These are phyloP conservation scores for Xestia sexstrigata DNA, from an alignment of 2,888 invertebrate species.

Conservation along the genomic window DNA sequence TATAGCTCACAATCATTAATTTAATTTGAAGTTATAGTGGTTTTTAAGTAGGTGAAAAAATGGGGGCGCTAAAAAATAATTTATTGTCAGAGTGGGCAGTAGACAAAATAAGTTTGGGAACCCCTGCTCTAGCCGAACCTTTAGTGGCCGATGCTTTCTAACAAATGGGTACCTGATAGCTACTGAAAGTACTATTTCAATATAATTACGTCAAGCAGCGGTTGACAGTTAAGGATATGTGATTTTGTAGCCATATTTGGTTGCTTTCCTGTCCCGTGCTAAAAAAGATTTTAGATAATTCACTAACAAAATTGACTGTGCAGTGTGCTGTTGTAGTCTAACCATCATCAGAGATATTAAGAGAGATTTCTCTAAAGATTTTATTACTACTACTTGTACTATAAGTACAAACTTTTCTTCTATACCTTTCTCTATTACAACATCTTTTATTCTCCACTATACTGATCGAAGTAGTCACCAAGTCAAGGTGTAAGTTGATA, in stretches of 20 bases:
- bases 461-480: constrained; percentile 28
- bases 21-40: no score
- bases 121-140: no score
- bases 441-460: not conserved
- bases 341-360: not conserved
- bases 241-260: not conserved
- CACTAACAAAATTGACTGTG: not conserved
- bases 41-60: no score
- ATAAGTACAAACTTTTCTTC: not conserved
- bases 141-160: not conserved
- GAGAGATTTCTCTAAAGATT: not conserved
- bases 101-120: no score
- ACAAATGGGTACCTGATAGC: not conserved
- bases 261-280: not conserved
- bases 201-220: not conserved
- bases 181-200: not conserved
- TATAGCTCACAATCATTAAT: no score
- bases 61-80: no score
- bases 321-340: not conserved
- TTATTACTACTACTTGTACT: not conserved
- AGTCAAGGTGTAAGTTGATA: constrained; percentile 65
- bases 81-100: no score
- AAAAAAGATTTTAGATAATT: not conserved
- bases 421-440: not conserved
- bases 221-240: not conserved